Conservation (phyloP, 2,113 vertebrate species). For the Neogobius melanostomus region DNA sequence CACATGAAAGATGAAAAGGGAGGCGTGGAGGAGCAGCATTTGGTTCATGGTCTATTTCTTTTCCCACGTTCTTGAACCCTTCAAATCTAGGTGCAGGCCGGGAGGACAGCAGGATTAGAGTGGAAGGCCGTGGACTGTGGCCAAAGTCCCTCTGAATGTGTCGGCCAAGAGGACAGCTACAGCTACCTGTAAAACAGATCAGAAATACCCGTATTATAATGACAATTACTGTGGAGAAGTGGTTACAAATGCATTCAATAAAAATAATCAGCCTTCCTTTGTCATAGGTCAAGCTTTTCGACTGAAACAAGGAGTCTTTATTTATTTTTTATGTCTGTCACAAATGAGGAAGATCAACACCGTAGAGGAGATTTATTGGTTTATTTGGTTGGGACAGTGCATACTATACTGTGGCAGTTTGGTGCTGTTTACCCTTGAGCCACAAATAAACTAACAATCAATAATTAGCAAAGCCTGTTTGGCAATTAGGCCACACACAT, state of each 20-base stretch:
- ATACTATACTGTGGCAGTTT: no score
- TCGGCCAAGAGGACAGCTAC: slow-evolving; percentile 27
- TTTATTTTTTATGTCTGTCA: no score
- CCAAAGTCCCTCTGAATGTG: slow-evolving; percentile 31
- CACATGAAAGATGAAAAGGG: slow-evolving; percentile 73
- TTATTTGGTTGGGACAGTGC: no score
- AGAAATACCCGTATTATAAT: background rate
- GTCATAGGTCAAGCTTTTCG: background rate
- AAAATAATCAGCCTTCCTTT: slow-evolving; percentile 7
- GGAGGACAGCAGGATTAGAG: slow-evolving; percentile 29
- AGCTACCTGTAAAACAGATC: slow-evolving; percentile 50
- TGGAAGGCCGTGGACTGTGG: slow-evolving; percentile 6
- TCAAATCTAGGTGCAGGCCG: slow-evolving; percentile 44
- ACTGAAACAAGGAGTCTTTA: background rate
- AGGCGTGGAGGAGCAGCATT: slow-evolving; percentile 67
- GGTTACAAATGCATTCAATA: background rate
- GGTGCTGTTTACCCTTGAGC: no score
- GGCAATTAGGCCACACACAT: no score
- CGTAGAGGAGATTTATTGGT: no score
- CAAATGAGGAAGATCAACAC: no score
- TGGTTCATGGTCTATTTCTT: slow-evolving; percentile 70
- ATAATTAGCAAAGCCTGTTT: no score
- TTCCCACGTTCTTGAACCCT: slow-evolving; percentile 62
- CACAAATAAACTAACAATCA: no score
- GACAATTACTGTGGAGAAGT: background rate